Evolutionary conservation across 2,888 invertebrate species (phyloP).

Genomic region (Lomographa bimaculata): DNA sequence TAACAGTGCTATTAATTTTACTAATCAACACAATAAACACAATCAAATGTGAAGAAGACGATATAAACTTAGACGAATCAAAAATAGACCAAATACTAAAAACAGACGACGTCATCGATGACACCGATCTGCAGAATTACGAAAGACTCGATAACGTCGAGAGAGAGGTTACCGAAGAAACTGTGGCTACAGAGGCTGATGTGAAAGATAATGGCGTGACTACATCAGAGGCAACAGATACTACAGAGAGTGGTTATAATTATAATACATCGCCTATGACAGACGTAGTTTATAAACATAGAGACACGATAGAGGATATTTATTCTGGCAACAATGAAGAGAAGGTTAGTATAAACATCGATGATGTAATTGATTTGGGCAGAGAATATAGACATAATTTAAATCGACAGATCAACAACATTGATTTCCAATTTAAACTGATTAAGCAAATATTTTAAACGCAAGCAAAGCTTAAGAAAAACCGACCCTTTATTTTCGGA

Average conservation of each 20-base stretch:
- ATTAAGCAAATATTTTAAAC: too few species aligned
- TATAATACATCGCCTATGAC: conserved; percentile 26
- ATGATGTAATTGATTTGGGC: conserved; percentile 11
- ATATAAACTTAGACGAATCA: conserved; percentile 25
- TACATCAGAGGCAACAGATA: conserved; percentile 10
- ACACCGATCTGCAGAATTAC: conserved; percentile 29
- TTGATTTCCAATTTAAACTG: too few species aligned
- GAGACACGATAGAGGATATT: conserved; percentile 18
- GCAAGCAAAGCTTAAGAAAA: too few species aligned
- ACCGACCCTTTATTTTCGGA: too few species aligned
- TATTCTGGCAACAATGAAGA: conserved; percentile 26
- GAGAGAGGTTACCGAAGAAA: conserved; percentile 11
- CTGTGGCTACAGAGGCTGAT: conserved; percentile 12
- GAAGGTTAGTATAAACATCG: conserved; percentile 25
- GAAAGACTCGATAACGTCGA: conserved; percentile 22
- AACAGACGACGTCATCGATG: conserved; percentile 27
- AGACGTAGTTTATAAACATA: conserved; percentile 30
- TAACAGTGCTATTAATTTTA: conserved; percentile 27
- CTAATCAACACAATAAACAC: conserved; percentile 19
- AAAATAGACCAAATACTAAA: conserved; percentile 26
- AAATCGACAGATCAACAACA: too few species aligned
- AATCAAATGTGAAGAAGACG: conserved; percentile 28
- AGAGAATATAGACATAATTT: neutral
- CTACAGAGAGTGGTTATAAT: too few species aligned
- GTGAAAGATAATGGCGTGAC: conserved; percentile 9